phyloP scores from a whole-genome alignment of 2,797 vertebrate genomes.

The Artibeus lituratus region DNA sequence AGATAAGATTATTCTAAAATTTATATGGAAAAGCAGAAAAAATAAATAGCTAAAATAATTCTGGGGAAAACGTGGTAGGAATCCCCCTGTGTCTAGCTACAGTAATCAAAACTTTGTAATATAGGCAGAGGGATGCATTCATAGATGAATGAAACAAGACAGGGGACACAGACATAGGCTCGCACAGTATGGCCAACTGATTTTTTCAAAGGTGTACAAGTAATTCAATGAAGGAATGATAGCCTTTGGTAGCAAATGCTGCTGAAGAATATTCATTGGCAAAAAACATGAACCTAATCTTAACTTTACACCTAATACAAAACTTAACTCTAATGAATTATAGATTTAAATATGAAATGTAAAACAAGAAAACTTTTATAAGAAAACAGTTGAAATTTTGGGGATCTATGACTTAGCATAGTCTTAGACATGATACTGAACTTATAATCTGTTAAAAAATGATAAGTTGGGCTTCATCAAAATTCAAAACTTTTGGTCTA shows the following conservation, averaged over 20 bases:
- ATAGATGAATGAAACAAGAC: neutral
- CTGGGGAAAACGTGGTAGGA: neutral
- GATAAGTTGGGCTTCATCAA: neutral
- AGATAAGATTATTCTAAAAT: neutral
- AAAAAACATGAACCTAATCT: neutral
- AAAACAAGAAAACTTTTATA: neutral
- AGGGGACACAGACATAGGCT: neutral
- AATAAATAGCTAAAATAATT: neutral
- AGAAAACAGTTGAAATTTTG: neutral
- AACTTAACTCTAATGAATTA: neutral
- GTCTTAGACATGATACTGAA: neutral
- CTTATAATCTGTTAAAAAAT: neutral
- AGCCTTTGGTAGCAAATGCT: neutral
- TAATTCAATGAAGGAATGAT: neutral
- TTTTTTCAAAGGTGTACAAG: neutral
- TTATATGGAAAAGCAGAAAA: neutral
- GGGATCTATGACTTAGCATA: neutral
- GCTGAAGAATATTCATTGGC: neutral
- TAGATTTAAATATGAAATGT: neutral
- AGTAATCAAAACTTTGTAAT: neutral
- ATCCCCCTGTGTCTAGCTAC: neutral
- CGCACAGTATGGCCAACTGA: neutral
- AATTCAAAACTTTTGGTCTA: neutral
- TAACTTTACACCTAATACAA: neutral
- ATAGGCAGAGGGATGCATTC: neutral